Evolutionary conservation across 2,113 vertebrate species (phyloP).

Genomic region (Carettochelys insculpta): DNA sequence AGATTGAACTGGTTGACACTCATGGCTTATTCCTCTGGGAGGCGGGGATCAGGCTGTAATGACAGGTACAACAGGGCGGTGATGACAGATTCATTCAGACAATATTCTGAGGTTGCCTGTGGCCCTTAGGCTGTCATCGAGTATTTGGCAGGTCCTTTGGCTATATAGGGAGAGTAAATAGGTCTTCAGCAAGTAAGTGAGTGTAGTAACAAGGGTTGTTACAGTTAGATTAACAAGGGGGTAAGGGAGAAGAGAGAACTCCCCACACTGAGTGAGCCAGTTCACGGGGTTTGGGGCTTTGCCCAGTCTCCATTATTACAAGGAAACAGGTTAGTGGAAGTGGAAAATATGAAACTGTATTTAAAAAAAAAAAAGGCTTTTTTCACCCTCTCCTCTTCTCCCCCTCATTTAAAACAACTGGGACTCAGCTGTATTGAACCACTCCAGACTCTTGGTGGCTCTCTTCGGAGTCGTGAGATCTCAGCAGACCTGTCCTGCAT

Average conservation of each 20-base stretch:
- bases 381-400: too few relatives aligned
- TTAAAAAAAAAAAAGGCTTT: background rate
- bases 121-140: slow-evolving; percentile 55
- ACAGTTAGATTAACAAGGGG: background rate
- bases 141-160: slow-evolving; percentile 57
- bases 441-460: background rate
- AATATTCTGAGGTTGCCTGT: slow-evolving; percentile 31
- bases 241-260: background rate
- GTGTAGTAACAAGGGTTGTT: background rate
- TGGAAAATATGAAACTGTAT: background rate
- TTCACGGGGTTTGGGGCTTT: background rate
- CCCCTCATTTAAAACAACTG: too few relatives aligned
- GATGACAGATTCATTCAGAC: slow-evolving; percentile 64
- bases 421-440: background rate
- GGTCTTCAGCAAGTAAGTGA: rapidly evolving
- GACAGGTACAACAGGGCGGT: slow-evolving; percentile 55
- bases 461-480: background rate
- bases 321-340: background rate
- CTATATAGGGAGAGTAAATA: background rate
- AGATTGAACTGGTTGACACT: slow-evolving; percentile 16
- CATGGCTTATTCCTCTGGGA: background rate
- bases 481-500: background rate
- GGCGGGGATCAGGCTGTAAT: slow-evolving; percentile 3
- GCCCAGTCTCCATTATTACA: background rate
- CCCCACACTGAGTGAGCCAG: background rate